Percentiles rank a stretch among this genome's conserved stretches.
phyloP scores from a whole-genome alignment of 2,888 invertebrate genomes.

The Hipparchia sbordonii region DNA sequence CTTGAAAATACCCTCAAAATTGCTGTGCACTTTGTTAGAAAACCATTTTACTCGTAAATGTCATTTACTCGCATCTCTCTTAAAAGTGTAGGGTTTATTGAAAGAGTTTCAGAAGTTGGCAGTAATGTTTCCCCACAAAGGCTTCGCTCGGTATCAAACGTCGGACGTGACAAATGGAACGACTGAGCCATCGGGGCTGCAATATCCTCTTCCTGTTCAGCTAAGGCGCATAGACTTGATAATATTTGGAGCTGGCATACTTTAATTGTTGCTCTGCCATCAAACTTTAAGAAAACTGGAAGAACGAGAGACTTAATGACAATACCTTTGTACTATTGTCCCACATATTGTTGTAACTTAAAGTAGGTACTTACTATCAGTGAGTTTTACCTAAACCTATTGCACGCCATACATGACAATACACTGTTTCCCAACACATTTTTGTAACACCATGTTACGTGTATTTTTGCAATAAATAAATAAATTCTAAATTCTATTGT shows the following conservation, averaged over 20 bases:
- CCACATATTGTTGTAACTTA: no score
- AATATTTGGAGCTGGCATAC: constrained; percentile 36
- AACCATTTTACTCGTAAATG: constrained; percentile 12
- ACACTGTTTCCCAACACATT: no score
- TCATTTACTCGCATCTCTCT: constrained; percentile 12
- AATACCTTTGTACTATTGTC: no score
- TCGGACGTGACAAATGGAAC: constrained; percentile 67
- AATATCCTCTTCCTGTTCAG: constrained; percentile 65
- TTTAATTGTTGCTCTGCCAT: background rate
- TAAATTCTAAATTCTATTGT: no score
- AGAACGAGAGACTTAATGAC: no score
- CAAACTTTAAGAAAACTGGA: background rate
- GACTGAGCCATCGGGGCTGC: constrained; percentile 65
- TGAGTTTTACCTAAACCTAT: no score
- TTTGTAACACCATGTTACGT: no score
- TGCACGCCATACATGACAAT: no score
- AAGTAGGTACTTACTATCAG: no score
- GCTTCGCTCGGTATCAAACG: constrained; percentile 50
- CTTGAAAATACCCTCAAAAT: background rate
- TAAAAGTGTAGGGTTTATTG: constrained; percentile 30
- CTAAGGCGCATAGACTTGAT: constrained; percentile 40
- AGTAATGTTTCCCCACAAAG: constrained; percentile 44
- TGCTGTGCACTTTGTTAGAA: constrained; percentile 10
- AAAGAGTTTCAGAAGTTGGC: constrained; percentile 41
- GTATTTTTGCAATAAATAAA: no score